A percentile compares a stretch with the other conserved stretches of the same genome.
Conservation (phyloP, 2,797 vertebrate species). For the Sylvilagus floridanus region DNA sequence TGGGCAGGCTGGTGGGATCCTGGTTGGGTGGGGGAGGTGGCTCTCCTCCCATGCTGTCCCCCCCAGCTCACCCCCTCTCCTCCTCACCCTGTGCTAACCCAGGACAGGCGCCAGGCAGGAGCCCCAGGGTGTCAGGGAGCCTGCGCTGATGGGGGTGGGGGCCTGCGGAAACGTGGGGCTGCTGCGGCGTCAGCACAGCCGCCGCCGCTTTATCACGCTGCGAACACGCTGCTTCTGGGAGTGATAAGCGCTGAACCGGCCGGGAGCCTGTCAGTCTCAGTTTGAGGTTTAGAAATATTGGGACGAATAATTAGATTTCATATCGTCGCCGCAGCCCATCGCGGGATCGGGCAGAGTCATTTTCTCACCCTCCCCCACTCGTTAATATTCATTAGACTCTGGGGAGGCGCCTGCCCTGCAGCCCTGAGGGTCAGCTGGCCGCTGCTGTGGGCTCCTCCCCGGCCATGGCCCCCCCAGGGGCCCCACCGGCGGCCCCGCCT, state of each 20-base stretch:
- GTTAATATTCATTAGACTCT: constrained; percentile 97
- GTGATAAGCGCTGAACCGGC: constrained; percentile 92
- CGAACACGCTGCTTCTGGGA: constrained; percentile 88
- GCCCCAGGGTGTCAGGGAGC: not conserved
- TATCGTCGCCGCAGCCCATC: constrained; percentile 95
- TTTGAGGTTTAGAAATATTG: constrained; percentile 95
- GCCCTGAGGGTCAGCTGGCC: too few species aligned
- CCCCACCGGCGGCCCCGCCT: too few species aligned
- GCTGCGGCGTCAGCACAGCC: constrained; percentile 91
- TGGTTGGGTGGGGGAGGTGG: too few species aligned
- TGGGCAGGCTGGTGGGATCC: too few species aligned
- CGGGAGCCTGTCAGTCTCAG: constrained; percentile 87
- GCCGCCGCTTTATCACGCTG: constrained; percentile 88
- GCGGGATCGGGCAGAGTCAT: constrained; percentile 98
- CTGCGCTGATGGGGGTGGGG: not conserved
- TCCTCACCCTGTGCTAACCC: not conserved
- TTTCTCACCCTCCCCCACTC: constrained; percentile 85
- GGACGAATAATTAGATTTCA: constrained; percentile 99
- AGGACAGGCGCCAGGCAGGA: not conserved
- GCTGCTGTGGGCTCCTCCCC: too few species aligned
- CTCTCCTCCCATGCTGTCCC: too few species aligned
- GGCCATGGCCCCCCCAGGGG: too few species aligned
- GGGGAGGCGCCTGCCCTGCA: constrained; percentile 70
- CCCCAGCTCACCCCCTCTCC: too few species aligned
- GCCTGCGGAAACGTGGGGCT: constrained; percentile 80